Percentiles rank a stretch among this genome's conserved stretches.
Evolutionary conservation across 2,797 vertebrate species (phyloP).

Genomic region (Sebastes steindachneri): DNA sequence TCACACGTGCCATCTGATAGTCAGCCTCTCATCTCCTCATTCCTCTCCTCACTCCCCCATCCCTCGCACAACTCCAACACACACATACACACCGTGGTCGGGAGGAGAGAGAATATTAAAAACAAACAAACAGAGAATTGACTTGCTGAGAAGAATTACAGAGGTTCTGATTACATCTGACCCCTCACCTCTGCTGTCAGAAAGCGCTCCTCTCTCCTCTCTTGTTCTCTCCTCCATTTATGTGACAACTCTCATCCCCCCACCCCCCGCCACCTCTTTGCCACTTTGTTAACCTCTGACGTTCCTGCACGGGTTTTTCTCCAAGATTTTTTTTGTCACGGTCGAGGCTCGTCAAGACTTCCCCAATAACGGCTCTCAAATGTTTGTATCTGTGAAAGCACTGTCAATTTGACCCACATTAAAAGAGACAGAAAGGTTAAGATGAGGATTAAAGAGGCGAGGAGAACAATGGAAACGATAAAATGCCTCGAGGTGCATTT

Average conservation of each 20-base stretch:
- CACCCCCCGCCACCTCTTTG: not conserved
- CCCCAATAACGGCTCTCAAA: not conserved
- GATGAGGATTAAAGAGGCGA: not conserved
- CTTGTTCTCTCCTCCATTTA: conserved; percentile 43
- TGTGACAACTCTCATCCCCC: conserved; percentile 25
- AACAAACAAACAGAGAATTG: conserved; percentile 87
- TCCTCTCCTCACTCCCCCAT: conserved; percentile 21
- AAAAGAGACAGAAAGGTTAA: not conserved
- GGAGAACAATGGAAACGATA: not conserved
- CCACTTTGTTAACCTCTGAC: conserved; percentile 37
- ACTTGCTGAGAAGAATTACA: conserved; percentile 82
- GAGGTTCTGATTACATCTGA: conserved; percentile 84
- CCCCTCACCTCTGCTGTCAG: conserved; percentile 79
- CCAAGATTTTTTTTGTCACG: not conserved
- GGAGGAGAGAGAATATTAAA: conserved; percentile 82
- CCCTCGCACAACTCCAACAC: conserved; percentile 13
- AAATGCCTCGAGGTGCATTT: not conserved
- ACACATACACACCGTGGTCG: conserved; percentile 12
- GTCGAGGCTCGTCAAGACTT: not conserved
- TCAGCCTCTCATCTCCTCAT: conserved; percentile 60
- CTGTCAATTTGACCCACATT: not conserved
- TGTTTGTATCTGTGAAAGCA: not conserved
- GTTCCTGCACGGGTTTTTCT: conserved; percentile 9
- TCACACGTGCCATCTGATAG: conserved; percentile 72
- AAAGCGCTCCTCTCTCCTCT: conserved; percentile 56